A percentile compares a stretch with the other conserved stretches of the same genome.
Evolutionary conservation across 2,888 invertebrate genomes (phyloP).

Genomic region (Carabus problematicus): DNA sequence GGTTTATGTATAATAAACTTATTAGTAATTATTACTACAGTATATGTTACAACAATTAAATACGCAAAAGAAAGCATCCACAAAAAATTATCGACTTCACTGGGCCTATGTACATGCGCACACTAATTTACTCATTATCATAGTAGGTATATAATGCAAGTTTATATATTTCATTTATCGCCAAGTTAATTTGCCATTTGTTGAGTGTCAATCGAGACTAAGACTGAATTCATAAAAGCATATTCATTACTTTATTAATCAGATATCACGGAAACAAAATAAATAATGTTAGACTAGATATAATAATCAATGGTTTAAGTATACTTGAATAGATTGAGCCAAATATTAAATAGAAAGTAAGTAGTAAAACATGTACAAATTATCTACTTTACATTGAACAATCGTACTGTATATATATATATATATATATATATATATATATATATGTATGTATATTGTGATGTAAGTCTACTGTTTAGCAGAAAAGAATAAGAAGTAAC

Average conservation of each 20-base stretch:
- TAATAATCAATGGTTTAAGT: too few species aligned
- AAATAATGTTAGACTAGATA: background rate
- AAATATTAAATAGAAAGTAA: too few species aligned
- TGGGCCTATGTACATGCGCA: constrained; percentile 36
- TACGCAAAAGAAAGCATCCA: constrained; percentile 33
- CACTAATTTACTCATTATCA: constrained; percentile 24
- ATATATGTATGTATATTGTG: too few species aligned
- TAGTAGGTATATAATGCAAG: too few species aligned
- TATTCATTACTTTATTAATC: background rate
- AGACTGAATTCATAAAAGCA: constrained; percentile 16
- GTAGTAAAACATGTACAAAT: too few species aligned
- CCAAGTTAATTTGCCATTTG: constrained; percentile 3
- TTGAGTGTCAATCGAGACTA: too few species aligned
- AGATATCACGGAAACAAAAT: background rate
- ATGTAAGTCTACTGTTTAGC: too few species aligned
- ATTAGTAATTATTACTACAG: constrained; percentile 33
- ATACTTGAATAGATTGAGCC: too few species aligned
- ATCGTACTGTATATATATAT: too few species aligned
- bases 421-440: too few species aligned
- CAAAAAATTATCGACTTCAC: constrained; percentile 30
- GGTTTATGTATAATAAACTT: constrained; percentile 5
- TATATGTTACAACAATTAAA: constrained; percentile 38
- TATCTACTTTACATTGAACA: too few species aligned
- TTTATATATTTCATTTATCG: constrained; percentile 10
- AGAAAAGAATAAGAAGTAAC: constrained; percentile 2